Evolutionary conservation across 2,113 vertebrate species (phyloP).

Genomic region (Epinephelus moara): DNA sequence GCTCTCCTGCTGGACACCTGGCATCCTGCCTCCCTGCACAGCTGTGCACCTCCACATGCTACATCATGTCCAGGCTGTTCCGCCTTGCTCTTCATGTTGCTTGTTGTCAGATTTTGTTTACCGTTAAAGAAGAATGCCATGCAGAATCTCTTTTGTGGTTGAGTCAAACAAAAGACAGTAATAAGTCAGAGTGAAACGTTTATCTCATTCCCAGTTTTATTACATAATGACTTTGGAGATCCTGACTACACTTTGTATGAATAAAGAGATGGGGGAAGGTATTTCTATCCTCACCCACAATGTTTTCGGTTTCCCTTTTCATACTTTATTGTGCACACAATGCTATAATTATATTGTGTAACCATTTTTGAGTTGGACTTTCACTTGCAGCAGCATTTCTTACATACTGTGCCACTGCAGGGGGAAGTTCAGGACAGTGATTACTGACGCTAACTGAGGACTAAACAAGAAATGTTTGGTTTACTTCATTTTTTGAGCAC

Average conservation of each 20-base stretch:
- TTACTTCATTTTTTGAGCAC: constrained; percentile 1
- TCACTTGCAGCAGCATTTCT: constrained; percentile 6
- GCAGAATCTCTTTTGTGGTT: not conserved
- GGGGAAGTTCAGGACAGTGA: constrained; percentile 30
- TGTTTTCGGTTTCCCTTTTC: constrained; percentile 6
- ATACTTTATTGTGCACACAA: constrained; percentile 16
- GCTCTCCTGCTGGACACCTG: constrained; percentile 62
- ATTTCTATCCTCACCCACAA: constrained; percentile 13
- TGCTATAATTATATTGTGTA: constrained; percentile 13
- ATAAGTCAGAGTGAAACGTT: constrained; percentile 5
- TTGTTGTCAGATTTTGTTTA: constrained; percentile 36
- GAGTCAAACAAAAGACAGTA: constrained; percentile 14
- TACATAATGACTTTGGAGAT: constrained; percentile 31
- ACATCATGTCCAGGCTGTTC: constrained; percentile 21
- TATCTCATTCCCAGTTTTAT: constrained; percentile 21
- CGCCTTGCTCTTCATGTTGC: not conserved
- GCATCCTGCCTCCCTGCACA: constrained; percentile 54
- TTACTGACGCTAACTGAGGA: constrained; percentile 2
- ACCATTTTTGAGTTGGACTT: not conserved
- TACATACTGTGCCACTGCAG: not conserved
- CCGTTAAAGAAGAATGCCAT: constrained; percentile 2
- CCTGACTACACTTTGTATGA: not conserved
- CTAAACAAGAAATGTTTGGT: constrained; percentile 17
- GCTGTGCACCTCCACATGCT: constrained; percentile 46
- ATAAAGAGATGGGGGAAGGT: constrained; percentile 13